phyloP scores from a whole-genome alignment of 2,797 vertebrate species.

The Heterohyrax brucei region DNA sequence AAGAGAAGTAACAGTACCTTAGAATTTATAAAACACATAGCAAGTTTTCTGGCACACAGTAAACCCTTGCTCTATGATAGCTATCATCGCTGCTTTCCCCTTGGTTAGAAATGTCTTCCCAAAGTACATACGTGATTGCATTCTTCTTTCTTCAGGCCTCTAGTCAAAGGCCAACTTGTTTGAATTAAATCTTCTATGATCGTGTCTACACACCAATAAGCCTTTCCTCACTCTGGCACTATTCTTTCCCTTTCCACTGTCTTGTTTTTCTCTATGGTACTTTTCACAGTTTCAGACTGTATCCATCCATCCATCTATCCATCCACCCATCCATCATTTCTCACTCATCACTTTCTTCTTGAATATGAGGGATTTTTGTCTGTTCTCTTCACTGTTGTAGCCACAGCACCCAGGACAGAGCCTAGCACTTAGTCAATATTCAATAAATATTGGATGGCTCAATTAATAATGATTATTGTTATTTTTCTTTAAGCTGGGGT shows the following conservation, averaged over 20 bases:
- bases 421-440: not conserved
- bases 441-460: conserved; percentile 35
- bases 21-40: not conserved
- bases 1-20: conserved; percentile 59
- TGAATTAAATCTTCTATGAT: not conserved
- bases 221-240: not conserved
- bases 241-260: not conserved
- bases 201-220: not conserved
- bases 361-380: conserved; percentile 19
- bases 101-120: not conserved
- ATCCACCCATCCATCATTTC: not conserved
- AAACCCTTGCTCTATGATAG: not conserved
- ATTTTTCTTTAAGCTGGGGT: not conserved
- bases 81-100: not conserved
- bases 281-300: not conserved
- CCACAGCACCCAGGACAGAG: not conserved
- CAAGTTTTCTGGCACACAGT: not conserved
- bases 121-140: not conserved
- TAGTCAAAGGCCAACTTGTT: not conserved
- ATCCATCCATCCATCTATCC: not conserved
- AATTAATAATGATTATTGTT: not conserved
- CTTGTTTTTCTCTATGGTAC: conserved; percentile 17
- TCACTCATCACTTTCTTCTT: not conserved
- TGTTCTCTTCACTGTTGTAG: not conserved
- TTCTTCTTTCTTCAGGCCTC: not conserved